Base-by-base conservation (phyloP, 2,888 invertebrate species). In the Meghimatium bilineatum region DNA sequence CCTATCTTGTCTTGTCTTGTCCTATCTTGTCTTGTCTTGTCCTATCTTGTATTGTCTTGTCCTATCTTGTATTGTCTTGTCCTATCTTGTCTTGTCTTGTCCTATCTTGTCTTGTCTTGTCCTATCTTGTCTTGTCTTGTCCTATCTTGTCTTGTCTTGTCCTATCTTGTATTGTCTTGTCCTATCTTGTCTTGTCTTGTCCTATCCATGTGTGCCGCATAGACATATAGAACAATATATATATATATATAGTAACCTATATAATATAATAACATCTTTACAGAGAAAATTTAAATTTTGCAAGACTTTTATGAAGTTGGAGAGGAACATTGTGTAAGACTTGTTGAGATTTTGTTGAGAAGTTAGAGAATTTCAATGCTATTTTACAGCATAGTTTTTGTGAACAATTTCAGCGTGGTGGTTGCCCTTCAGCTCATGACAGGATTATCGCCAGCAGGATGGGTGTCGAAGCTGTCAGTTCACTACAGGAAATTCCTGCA, bases 351-450 rank as follows among this genome's bases (percentile, higher is more conserved):
- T n/a, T n/a, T n/a, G n/a, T n/a, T n/a, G n/a, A n/a, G n/a, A n/a
- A n/a, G n/a, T n/a, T n/a, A 44, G 44, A 12, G 44, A 44, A 12
- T 8, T 5, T 44, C 44, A 44, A 44, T n/a, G n/a, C 44, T 44
- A 44, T 44, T 44, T n/a, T n/a, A n/a, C n/a, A n/a, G n/a, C n/a
- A n/a, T n/a, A 12, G 63, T 32, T 29, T 69, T 44, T 20, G 1
- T 20, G 2, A 49, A 12, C 44, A 44, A 1, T 34, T 66, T 36
- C 84, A 80, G 80, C 32, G 80, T 26, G 84, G 84, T 32, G 84
- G 84, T 14, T n/a, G 17, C 12, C 84, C 84, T 0, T 38, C 84
- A n/a, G 84, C 84, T 14, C 69, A 38, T 32, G 84, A 84, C n/a
- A 52, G 84, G 20, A 34, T 44, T 0, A n/a, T 84, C 26, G 84